Evolutionary conservation across 1,140 invertebrate species (phyloP).

Genomic region (Drosophila willistoni): DNA sequence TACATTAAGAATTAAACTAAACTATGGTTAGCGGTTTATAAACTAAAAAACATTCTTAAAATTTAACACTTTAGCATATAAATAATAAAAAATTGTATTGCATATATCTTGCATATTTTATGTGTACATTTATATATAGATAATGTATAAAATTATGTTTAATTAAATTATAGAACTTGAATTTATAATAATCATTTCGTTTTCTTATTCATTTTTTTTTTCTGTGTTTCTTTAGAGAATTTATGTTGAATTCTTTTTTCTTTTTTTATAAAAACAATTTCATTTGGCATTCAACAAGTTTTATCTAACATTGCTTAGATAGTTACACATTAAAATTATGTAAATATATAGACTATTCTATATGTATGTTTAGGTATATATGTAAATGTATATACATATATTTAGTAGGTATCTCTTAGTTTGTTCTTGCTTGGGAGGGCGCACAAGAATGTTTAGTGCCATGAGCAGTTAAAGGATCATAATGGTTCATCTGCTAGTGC

Average conservation of each 20-base stretch:
- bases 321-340: slow-evolving; percentile 2
- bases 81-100: slow-evolving; percentile 64
- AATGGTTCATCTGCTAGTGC: slow-evolving; percentile 26
- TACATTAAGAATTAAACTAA: slow-evolving; percentile 65
- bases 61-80: slow-evolving; percentile 58
- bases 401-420: slow-evolving; percentile 63
- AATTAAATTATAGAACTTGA: slow-evolving; percentile 38
- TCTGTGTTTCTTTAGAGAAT: slow-evolving; percentile 43
- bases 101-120: slow-evolving; percentile 46
- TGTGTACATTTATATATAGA: slow-evolving; percentile 13
- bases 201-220: slow-evolving; percentile 5
- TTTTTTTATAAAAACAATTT: slow-evolving; percentile 57
- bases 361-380: slow-evolving; percentile 23
- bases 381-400: slow-evolving; percentile 36
- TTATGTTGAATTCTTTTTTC: slow-evolving; percentile 53
- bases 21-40: slow-evolving; percentile 74
- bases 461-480: slow-evolving; percentile 44
- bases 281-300: slow-evolving; percentile 77
- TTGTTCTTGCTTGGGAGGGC: slow-evolving; percentile 58
- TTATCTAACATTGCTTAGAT: slow-evolving; percentile 61
- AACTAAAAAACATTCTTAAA: slow-evolving; percentile 77
- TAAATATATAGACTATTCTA: slow-evolving; percentile 37
- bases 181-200: slow-evolving; percentile 36
- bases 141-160: slow-evolving; percentile 44
- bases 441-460: slow-evolving; percentile 21